Evolutionary conservation across 2,888 invertebrate species (phyloP).

Genomic region (Heliconius ismenius): DNA sequence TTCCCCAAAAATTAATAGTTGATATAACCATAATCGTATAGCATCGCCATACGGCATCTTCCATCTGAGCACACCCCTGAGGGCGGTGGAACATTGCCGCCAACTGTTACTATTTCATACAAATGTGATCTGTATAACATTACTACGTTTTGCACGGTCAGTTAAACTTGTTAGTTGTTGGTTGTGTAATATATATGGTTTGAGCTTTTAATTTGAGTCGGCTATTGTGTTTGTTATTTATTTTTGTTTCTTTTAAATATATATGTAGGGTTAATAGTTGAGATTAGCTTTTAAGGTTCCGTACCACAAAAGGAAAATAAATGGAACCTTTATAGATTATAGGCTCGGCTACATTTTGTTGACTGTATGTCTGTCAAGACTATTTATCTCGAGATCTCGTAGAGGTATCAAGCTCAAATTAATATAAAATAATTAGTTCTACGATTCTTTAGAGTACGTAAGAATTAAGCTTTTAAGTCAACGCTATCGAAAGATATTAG

Average conservation of each 20-base stretch:
- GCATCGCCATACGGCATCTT: conserved; percentile 57
- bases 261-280: too few relatives aligned
- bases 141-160: conserved; percentile 31
- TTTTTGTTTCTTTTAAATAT: too few relatives aligned
- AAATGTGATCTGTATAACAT: conserved; percentile 45
- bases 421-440: too few relatives aligned
- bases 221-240: background rate
- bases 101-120: conserved; percentile 71
- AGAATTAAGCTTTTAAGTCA: too few relatives aligned
- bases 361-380: too few relatives aligned
- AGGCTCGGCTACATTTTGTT: too few relatives aligned
- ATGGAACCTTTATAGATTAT: too few relatives aligned
- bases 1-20: conserved; percentile 46
- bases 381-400: too few relatives aligned
- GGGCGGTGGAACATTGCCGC: conserved; percentile 55
- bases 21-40: conserved; percentile 62
- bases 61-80: conserved; percentile 60
- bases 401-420: too few relatives aligned
- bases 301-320: too few relatives aligned
- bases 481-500: too few relatives aligned
- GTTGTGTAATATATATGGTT: conserved; percentile 16
- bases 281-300: background rate
- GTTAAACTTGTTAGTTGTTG: conserved; percentile 12
- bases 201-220: conserved; percentile 1
- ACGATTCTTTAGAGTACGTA: too few relatives aligned